Evolutionary conservation across 2,797 vertebrate genomes (phyloP), one percentile per base, ranked within the genome.

Genomic region (Xiphophorus birchmanni): DNA sequence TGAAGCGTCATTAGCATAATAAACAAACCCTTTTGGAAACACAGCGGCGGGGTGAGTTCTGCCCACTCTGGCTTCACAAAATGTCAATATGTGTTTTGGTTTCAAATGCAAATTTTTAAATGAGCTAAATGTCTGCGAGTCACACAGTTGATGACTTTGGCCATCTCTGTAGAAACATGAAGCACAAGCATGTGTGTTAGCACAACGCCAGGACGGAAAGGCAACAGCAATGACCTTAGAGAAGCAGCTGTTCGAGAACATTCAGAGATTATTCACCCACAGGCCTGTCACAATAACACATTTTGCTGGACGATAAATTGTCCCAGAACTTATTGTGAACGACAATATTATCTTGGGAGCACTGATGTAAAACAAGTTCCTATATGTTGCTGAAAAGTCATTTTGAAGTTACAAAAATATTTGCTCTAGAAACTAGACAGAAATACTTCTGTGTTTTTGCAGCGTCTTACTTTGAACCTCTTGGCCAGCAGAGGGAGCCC

Each of bases 1-100:
- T 90, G 84, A 84, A 78, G 75, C 48, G 21, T 45, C 80, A 93
- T 94, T 94, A 89, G 81, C 93, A 93, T 93, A 88, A 91, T 90
- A 94, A 89, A 92, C 73, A 76, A 85, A 82, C 78, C 77, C 78
- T 85, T 85, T 71, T 80, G 82, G 75, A 81, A 90, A 80, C 60
- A 26, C 48, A 48, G 75, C 0, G 10, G 78, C 74, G 80, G 50
- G 80, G 74, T 75, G 73, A 56, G 74, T 78, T 71, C 52, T 75
- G 80, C 67, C 37, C 47, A 11, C 58, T 18, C 37, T 79, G 79
- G 40, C 67, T 71, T 26, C 40, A 44, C 23, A n/a, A n/a, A 44
- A 71, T n/a, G 26, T 71, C 40, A 71, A 26, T 44, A 44, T 15
- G 40, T 26, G 40, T 8, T 71, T 45, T 45, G 44, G 26, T 72